Evolutionary conservation across 2,797 vertebrate species (phyloP).

Genomic region (Protonibea diacanthus): DNA sequence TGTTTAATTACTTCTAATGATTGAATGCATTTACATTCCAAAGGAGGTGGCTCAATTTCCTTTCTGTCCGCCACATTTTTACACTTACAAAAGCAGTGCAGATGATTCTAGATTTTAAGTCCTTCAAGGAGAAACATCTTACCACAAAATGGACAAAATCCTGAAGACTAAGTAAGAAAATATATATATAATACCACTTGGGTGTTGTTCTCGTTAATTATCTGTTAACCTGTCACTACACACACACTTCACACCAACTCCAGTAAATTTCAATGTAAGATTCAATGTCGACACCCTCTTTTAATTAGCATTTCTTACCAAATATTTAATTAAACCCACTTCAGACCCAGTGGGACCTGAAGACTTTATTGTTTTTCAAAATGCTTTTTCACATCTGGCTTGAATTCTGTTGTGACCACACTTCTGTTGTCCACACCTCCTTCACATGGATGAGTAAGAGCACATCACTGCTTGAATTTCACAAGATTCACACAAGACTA

Average conservation of each 20-base stretch:
- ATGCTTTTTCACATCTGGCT: slow-evolving; percentile 4
- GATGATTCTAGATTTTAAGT: background rate
- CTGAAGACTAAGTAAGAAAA: background rate
- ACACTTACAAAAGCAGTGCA: background rate
- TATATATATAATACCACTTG: no score
- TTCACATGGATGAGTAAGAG: background rate
- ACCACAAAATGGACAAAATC: background rate
- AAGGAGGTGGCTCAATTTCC: background rate
- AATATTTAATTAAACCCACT: background rate
- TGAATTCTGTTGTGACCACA: background rate
- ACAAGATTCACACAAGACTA: background rate
- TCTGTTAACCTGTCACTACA: no score
- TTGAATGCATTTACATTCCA: slow-evolving; percentile 16
- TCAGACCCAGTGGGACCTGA: background rate
- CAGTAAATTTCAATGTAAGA: slow-evolving; percentile 1
- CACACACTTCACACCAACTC: background rate
- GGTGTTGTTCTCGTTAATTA: no score
- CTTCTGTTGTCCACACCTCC: slow-evolving; percentile 2
- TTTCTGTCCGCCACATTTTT: background rate
- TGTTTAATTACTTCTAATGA: slow-evolving; percentile 25
- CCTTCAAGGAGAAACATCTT: background rate
- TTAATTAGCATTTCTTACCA: background rate
- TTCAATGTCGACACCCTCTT: background rate
- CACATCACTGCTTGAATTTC: background rate
- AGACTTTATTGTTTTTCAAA: slow-evolving; percentile 3